phyloP scores from a whole-genome alignment of 1,140 invertebrate species.

The Dendrolimus kikuchii region DNA sequence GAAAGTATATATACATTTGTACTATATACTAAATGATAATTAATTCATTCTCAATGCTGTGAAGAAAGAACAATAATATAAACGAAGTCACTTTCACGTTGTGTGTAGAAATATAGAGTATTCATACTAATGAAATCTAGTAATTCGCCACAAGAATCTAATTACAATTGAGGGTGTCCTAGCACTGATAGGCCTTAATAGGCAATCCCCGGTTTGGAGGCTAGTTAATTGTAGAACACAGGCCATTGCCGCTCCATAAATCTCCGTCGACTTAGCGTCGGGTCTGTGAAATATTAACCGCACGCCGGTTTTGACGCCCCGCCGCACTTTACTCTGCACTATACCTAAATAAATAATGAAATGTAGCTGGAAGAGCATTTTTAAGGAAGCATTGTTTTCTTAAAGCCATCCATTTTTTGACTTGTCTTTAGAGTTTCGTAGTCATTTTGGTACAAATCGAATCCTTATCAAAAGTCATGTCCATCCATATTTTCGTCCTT shows the following conservation, averaged over 20 bases:
- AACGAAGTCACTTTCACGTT: no score
- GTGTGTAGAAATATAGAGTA: no score
- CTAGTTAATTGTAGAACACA: constrained; percentile 60
- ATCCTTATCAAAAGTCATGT: no score
- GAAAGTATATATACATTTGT: no score
- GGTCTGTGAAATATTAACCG: constrained; percentile 64
- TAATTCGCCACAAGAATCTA: no score
- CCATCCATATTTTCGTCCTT: no score
- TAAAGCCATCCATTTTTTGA: no score
- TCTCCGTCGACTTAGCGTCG: constrained; percentile 64
- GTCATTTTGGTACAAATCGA: neutral
- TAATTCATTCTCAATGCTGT: no score
- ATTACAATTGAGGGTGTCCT: no score
- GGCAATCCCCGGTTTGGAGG: constrained; percentile 13
- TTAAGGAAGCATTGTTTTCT: constrained; percentile 7
- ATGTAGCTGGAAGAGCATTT: constrained; percentile 26
- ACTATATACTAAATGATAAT: no score
- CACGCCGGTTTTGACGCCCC: constrained; percentile 53
- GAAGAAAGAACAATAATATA: no score
- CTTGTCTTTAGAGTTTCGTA: neutral
- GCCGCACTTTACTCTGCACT: constrained; percentile 17
- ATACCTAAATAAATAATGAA: constrained; percentile 45
- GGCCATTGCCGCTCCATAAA: constrained; percentile 52
- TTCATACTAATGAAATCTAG: no score
- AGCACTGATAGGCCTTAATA: neutral